A percentile compares a stretch with the other conserved stretches of the same genome.
Evolutionary conservation across 2,888 invertebrate genomes (phyloP).

Genomic region (Baccha elongata): DNA sequence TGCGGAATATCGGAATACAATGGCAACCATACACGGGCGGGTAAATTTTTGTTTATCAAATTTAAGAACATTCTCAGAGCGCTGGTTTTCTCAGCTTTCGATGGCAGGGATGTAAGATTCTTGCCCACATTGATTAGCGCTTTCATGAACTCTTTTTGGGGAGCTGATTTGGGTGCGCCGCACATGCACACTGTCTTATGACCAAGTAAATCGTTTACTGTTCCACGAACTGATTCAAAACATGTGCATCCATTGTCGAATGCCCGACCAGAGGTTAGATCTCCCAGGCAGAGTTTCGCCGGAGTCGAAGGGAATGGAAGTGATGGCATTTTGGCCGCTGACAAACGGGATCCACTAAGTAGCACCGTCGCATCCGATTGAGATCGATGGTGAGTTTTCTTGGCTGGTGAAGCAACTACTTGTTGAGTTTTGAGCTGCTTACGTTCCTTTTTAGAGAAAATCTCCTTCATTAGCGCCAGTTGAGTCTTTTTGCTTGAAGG

Average conservation of each 20-base stretch:
- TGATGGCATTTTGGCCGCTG: conserved; percentile 67
- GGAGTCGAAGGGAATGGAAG: conserved; percentile 79
- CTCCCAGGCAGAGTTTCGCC: conserved; percentile 90
- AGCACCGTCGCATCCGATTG: conserved; percentile 90
- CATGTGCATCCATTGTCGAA: conserved; percentile 98
- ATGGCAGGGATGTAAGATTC: conserved; percentile 90
- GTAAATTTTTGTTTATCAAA: conserved; percentile 96
- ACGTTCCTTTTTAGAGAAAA: conserved; percentile 81
- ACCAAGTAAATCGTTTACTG: conserved; percentile 88
- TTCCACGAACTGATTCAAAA: conserved; percentile 91
- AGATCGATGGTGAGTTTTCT: conserved; percentile 92
- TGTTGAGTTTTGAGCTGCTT: conserved; percentile 75
- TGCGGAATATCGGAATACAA: conserved; percentile 93
- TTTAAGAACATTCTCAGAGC: conserved; percentile 96
- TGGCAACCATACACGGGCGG: conserved; percentile 98
- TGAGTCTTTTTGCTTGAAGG: conserved; percentile 80
- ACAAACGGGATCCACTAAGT: conserved; percentile 80
- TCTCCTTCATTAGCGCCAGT: conserved; percentile 81
- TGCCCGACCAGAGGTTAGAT: conserved; percentile 95
- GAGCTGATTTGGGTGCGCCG: conserved; percentile 90
- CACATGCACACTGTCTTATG: conserved; percentile 90
- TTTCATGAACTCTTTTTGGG: conserved; percentile 93
- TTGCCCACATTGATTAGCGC: conserved; percentile 94
- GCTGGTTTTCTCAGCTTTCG: conserved; percentile 96
- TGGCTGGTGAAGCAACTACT: conserved; percentile 82